phyloP scores from a whole-genome alignment of 92 coral and sea anemone species.

The Porites evermanni region DNA sequence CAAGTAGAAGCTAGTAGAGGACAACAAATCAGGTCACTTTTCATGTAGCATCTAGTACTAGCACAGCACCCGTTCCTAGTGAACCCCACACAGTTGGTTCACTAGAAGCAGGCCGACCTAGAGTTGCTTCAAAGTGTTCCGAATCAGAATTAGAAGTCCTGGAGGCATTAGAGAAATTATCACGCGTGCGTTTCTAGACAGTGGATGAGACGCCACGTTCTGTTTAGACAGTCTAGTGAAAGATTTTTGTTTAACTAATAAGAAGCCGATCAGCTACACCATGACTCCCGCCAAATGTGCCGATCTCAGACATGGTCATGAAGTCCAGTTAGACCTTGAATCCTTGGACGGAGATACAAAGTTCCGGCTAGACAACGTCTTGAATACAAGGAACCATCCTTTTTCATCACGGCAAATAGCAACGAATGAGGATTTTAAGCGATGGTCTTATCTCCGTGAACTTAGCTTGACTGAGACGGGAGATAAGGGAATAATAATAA shows the following conservation, averaged over 20 bases:
- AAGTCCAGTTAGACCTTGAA: slow-evolving; percentile 65
- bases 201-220: slow-evolving; percentile 77
- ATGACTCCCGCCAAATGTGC: slow-evolving; percentile 60
- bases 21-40: background rate
- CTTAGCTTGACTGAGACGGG: slow-evolving; percentile 60
- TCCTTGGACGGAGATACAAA: slow-evolving; percentile 62
- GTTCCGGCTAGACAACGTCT: slow-evolving; percentile 52
- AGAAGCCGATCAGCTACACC: slow-evolving; percentile 55
- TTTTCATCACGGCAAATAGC: slow-evolving; percentile 63
- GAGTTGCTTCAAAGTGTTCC: slow-evolving; percentile 76
- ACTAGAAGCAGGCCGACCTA: slow-evolving; percentile 28
- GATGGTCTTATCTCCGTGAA: slow-evolving; percentile 75
- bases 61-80: background rate
- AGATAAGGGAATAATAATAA: slow-evolving; percentile 43
- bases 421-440: slow-evolving; percentile 55
- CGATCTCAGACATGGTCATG: slow-evolving; percentile 45
- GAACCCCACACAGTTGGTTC: slow-evolving; percentile 10
- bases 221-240: slow-evolving; percentile 64
- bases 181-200: slow-evolving; percentile 73
- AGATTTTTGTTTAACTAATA: slow-evolving; percentile 48
- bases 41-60: background rate
- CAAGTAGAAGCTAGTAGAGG: background rate
- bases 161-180: slow-evolving; percentile 51
- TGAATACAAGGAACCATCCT: slow-evolving; percentile 67
- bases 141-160: slow-evolving; percentile 61